These are phyloP conservation scores for Gavia stellata DNA, from an alignment of 2,113 vertebrate species.

Conservation along the genomic window DNA sequence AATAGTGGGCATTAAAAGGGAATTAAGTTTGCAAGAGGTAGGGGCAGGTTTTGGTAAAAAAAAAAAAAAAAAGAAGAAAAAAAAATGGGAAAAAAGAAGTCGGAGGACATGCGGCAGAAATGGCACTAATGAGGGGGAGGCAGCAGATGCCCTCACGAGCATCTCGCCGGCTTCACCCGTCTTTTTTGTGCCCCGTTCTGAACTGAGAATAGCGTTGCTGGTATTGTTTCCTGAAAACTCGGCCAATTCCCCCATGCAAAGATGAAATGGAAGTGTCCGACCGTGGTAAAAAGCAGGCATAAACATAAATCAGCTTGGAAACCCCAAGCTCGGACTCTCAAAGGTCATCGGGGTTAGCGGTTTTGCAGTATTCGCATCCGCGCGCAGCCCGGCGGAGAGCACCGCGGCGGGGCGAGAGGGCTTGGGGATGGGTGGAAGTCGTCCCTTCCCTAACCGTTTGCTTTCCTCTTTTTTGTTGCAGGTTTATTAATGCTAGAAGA, in stretches of 20 bases:
- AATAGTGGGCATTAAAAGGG: constrained; percentile 78
- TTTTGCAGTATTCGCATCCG: constrained; percentile 55
- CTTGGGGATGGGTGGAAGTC: not conserved
- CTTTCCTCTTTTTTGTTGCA: constrained; percentile 70
- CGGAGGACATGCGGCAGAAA: constrained; percentile 61
- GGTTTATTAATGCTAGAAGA: constrained; percentile 99
- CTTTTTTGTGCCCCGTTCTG: constrained; percentile 21
- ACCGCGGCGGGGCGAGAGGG: not conserved
- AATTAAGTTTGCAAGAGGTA: constrained; percentile 73
- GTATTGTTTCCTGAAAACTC: constrained; percentile 87
- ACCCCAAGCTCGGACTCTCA: constrained; percentile 79
- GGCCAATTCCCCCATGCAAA: constrained; percentile 83
- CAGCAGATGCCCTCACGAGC: constrained; percentile 69
- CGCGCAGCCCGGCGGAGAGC: not conserved
- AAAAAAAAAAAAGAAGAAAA: constrained; percentile 66
- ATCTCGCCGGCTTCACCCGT: constrained; percentile 34
- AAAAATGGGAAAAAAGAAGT: constrained; percentile 52
- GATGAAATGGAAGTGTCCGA: constrained; percentile 93
- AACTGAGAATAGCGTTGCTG: constrained; percentile 67
- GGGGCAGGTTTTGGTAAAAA: constrained; percentile 70
- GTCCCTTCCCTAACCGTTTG: constrained; percentile 31
- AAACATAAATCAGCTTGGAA: constrained; percentile 95
- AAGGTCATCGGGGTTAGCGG: constrained; percentile 83
- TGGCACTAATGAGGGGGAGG: constrained; percentile 69
- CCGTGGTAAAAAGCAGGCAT: constrained; percentile 87